Conservation (phyloP, 2,113 vertebrate species). For the Camelus dromedarius region DNA sequence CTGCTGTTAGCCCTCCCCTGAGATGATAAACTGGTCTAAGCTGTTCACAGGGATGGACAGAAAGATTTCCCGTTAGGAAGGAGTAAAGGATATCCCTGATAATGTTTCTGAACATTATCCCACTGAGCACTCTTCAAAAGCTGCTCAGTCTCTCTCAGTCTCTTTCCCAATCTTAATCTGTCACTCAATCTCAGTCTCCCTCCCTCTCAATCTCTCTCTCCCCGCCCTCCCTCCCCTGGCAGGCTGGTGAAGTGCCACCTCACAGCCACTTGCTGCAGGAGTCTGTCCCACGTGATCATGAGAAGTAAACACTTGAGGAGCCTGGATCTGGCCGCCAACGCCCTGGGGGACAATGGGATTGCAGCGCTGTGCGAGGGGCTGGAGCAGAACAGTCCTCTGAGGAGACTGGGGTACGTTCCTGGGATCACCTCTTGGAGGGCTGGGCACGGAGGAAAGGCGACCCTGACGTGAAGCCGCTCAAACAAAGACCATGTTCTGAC, state of each 20-base stretch:
- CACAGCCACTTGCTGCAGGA: neutral
- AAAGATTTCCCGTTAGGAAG: too few relatives aligned
- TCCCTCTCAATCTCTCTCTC: neutral
- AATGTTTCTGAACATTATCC: neutral
- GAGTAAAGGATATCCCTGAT: too few relatives aligned
- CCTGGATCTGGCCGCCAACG: neutral
- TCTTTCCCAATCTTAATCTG: too few relatives aligned
- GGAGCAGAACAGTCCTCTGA: neutral
- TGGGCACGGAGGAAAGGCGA: too few relatives aligned
- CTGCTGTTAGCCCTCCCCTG: neutral
- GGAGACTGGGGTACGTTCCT: constrained; percentile 46
- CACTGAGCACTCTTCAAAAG: too few relatives aligned
- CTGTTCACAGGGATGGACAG: rapidly evolving
- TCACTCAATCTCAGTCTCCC: neutral
- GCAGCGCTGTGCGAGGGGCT: neutral
- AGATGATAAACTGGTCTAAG: neutral
- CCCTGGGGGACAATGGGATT: neutral
- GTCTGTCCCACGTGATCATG: neutral
- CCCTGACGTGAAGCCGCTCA: rapidly evolving
- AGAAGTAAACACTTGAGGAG: neutral
- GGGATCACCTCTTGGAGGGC: neutral
- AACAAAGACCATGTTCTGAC: neutral
- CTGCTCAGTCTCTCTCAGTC: rapidly evolving
- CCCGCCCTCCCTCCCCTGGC: rapidly evolving
- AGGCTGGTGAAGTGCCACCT: constrained; percentile 22